These are phyloP conservation scores for Gambusia affinis DNA, from an alignment of 2,113 vertebrate species.

Conservation along the genomic window DNA sequence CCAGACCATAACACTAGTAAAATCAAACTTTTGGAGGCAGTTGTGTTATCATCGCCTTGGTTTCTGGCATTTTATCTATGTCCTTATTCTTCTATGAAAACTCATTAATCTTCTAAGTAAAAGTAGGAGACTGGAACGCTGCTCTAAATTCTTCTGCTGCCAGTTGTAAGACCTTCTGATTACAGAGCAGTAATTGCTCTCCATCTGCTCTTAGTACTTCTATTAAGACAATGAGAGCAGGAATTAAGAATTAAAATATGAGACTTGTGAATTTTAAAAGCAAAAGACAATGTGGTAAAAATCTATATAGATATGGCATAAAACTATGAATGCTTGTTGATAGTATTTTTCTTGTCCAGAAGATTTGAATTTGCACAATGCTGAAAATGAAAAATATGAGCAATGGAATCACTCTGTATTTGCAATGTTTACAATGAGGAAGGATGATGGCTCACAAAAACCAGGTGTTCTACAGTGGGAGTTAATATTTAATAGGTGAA, in stretches of 20 bases:
- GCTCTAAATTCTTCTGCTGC: constrained; percentile 30
- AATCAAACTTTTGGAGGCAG: constrained; percentile 11
- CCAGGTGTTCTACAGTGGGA: too few species aligned
- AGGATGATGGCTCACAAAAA: too few species aligned
- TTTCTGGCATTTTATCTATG: constrained; percentile 29
- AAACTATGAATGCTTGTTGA: constrained; percentile 21
- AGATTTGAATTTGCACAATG: background rate
- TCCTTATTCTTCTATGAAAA: constrained; percentile 17
- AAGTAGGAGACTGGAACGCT: constrained; percentile 5
- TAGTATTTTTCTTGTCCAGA: background rate
- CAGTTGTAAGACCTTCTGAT: constrained; percentile 43
- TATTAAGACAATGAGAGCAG: constrained; percentile 38
- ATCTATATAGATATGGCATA: constrained; percentile 18
- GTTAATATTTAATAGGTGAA: too few species aligned
- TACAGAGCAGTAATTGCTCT: constrained; percentile 47
- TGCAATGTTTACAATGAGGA: background rate
- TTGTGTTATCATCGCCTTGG: constrained; percentile 2
- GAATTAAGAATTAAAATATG: constrained; percentile 36
- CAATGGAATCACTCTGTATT: background rate
- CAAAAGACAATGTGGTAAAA: too few species aligned
- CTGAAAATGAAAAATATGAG: background rate
- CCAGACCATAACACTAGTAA: background rate
- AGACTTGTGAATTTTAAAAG: too few species aligned
- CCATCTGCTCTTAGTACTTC: constrained; percentile 22
- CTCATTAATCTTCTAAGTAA: constrained; percentile 5